Evolutionary conservation across 2,888 invertebrate genomes (phyloP).

Genomic region (Tetropium fuscum): DNA sequence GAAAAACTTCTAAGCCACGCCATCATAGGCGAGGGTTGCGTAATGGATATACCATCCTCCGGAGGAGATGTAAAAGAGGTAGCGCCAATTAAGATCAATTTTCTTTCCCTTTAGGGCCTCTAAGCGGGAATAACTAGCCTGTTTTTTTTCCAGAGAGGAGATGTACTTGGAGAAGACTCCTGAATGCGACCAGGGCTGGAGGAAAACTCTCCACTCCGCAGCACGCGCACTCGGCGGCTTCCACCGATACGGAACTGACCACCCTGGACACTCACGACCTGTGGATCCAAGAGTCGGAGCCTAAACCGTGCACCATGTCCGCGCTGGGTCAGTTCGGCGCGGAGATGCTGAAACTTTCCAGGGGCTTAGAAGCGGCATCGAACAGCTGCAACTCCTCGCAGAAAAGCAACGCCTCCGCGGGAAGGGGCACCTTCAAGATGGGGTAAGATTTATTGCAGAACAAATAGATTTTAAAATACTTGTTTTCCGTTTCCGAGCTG

Average conservation of each 20-base stretch:
- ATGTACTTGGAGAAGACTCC: conserved; percentile 81
- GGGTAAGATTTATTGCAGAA: no score
- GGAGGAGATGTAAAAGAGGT: no score
- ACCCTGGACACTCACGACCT: conserved; percentile 86
- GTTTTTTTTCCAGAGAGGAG: conserved; percentile 71
- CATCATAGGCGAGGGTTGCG: no score
- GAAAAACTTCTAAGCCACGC: no score
- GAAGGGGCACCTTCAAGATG: conserved; percentile 46
- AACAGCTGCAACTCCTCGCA: conserved; percentile 25
- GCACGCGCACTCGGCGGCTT: conserved; percentile 75
- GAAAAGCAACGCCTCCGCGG: conserved; percentile 24
- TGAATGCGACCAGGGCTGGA: conserved; percentile 65
- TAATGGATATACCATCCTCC: no score
- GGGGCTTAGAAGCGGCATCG: conserved; percentile 81
- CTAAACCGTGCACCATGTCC: conserved; percentile 85
- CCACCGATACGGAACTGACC: conserved; percentile 87
- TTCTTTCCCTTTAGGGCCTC: no score
- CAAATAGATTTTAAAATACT: no score
- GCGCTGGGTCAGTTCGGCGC: conserved; percentile 89
- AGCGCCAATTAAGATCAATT: no score
- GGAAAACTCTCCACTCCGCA: conserved; percentile 48
- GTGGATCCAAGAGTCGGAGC: conserved; percentile 78
- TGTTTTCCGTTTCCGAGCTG: no score
- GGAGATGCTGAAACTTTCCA: conserved; percentile 86
- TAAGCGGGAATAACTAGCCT: no score